Conservation (phyloP, 2,113 vertebrate genomes). For the Sula dactylatra region DNA sequence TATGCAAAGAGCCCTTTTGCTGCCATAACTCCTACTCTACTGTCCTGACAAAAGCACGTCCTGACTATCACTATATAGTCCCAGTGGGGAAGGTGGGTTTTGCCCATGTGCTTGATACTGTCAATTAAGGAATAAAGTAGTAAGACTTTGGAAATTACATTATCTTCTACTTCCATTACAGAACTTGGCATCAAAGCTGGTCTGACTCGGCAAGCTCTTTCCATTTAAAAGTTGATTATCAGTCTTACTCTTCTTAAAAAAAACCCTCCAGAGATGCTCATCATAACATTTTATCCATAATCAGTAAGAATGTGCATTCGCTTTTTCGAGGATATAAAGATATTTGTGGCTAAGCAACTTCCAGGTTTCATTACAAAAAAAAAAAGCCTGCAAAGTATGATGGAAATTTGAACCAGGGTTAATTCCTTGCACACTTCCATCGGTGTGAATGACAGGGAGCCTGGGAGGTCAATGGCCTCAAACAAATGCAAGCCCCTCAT, state of each 20-base stretch:
- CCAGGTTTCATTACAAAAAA: background rate
- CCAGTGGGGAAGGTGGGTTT: background rate
- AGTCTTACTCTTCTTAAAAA: background rate
- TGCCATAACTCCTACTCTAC: background rate
- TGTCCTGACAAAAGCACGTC: background rate
- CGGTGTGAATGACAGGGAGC: background rate
- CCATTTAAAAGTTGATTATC: background rate
- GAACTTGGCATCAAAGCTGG: background rate
- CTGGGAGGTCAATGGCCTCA: background rate
- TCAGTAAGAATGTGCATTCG: background rate
- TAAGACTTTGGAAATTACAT: background rate
- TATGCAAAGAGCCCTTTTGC: background rate
- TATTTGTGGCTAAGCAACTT: background rate
- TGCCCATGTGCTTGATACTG: background rate
- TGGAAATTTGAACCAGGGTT: background rate
- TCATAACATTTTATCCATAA: background rate
- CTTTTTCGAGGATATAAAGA: background rate
- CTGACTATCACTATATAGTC: background rate
- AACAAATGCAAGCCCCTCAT: background rate
- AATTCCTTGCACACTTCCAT: background rate
- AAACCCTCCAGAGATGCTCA: background rate
- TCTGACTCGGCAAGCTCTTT: conserved; percentile 20
- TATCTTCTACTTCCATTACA: conserved; percentile 17
- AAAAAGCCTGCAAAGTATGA: background rate
- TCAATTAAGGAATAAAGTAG: background rate